Base-by-base conservation (phyloP, 2,888 invertebrate genomes). In the Baccha elongata region DNA sequence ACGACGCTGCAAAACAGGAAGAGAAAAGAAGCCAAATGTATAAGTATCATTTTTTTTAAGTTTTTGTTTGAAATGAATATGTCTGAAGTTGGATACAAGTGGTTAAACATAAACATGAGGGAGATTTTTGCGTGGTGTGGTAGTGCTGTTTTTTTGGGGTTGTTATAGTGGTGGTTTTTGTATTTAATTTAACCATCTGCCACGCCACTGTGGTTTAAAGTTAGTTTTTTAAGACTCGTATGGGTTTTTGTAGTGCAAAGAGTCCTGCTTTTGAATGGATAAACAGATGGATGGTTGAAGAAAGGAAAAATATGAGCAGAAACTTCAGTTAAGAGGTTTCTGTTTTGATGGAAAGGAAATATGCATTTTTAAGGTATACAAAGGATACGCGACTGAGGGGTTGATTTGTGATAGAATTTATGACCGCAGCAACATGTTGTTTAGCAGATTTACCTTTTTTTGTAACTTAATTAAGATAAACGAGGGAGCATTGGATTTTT, bases 1-100 rank as follows among this genome's bases (percentile, higher is more conserved):
- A 86, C 95, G 94, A 90, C 94, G 94, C 96, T 96, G 91, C 78
- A 89, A 40, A 40, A 86, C 78, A 85, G 76, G 72, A 83, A 83
- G 76, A 85, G 69, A 85, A 84, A 55, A 85, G 84, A 85, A 73
- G 69, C 74, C 68, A 73, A 79, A 74, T 17, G 65, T 42, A 32
- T 8, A 6, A 17, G 19, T 44, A 44, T 50, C n/a, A 32, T 23
- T 42, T 29, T 29, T 40, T 32, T 6, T 7, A n/a, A 32, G 29
- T 32, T 23, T 62, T 48, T 15, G 13, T 69, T 69, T 69, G 74
- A 84, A 71, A 75, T 80, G 79, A 80, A 80, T 84, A 79, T 48
- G 74, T 71, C 60, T 75, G 73, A 67, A 72, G 72, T 76, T 72
- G 58, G 83, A 62, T 65, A 65, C 64, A 60, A 68, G 50, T 83